Percentiles rank a stretch among this genome's conserved stretches.
phyloP scores from a whole-genome alignment of 2,888 invertebrate species.

The Mesodorylaimus sp. region DNA sequence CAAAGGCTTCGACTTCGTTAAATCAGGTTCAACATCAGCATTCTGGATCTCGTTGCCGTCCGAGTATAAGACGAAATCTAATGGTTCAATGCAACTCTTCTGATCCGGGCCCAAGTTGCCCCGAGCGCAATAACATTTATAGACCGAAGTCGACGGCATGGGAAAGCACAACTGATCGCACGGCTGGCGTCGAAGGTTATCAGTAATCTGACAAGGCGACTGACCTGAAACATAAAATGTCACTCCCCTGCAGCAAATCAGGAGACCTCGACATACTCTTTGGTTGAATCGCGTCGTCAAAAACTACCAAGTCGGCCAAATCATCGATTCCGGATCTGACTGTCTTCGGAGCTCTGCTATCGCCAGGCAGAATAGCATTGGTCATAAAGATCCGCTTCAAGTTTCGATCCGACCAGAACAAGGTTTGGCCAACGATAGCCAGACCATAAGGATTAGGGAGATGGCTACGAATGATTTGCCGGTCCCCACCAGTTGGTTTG shows the following conservation, averaged over 20 bases:
- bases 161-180: constrained; percentile 93
- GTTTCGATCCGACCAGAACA: constrained; percentile 89
- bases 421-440: constrained; percentile 58
- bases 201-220: constrained; percentile 28
- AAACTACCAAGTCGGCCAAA: constrained; percentile 72
- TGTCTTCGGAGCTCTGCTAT: constrained; percentile 50
- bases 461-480: constrained; percentile 60
- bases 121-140: constrained; percentile 74
- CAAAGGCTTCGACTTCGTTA: constrained; percentile 42
- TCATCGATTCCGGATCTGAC: constrained; percentile 64
- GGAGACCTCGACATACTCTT: constrained; percentile 13
- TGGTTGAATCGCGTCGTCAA: constrained; percentile 70
- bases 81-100: constrained; percentile 40
- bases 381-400: constrained; percentile 44
- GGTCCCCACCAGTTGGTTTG: constrained; percentile 27
- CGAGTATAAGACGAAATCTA: constrained; percentile 77
- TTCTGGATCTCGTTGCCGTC: constrained; percentile 81
- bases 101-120: constrained; percentile 48
- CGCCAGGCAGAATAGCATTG: constrained; percentile 52
- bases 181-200: constrained; percentile 25
- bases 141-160: constrained; percentile 44
- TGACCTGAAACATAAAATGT: constrained; percentile 10
- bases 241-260: too few relatives aligned
- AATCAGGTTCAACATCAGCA: constrained; percentile 64
- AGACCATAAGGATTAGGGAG: constrained; percentile 84